A percentile compares a stretch with the other conserved stretches of the same genome.
Evolutionary conservation across 1,140 invertebrate species (phyloP).

Genomic region (Hyposmocoma kahamanoa): DNA sequence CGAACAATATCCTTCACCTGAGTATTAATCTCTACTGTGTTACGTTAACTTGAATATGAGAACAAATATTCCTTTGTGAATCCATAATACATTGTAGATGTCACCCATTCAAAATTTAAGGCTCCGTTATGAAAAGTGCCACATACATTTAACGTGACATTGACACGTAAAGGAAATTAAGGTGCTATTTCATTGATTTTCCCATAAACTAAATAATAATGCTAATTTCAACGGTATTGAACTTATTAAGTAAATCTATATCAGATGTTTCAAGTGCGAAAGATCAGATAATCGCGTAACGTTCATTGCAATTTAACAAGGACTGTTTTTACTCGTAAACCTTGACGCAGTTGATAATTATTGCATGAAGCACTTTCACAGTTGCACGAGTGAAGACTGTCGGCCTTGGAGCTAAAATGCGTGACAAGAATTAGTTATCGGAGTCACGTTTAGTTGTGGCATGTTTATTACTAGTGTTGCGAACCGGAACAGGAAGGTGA

Average conservation of each 20-base stretch:
- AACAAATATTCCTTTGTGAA: too few species aligned
- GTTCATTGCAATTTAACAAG: conserved; percentile 7
- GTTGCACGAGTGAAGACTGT: conserved; percentile 11
- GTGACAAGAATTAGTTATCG: conserved; percentile 9
- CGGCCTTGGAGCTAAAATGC: not conserved
- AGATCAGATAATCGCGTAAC: not conserved
- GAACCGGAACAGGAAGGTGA: conserved; percentile 50
- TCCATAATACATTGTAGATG: too few species aligned
- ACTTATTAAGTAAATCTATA: too few species aligned
- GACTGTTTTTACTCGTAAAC: conserved; percentile 14
- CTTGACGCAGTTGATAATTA: conserved; percentile 24
- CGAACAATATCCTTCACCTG: conserved; percentile 11
- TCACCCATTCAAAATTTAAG: too few species aligned
- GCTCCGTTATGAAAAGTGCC: too few species aligned
- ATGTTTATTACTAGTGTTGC: conserved; percentile 23
- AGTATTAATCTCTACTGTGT: too few species aligned
- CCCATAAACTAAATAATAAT: too few species aligned
- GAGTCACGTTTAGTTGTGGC: conserved; percentile 5
- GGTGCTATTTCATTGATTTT: too few species aligned
- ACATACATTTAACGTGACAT: too few species aligned
- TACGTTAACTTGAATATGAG: too few species aligned
- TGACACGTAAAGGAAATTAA: too few species aligned
- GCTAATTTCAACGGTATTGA: too few species aligned
- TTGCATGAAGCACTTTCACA: conserved; percentile 38
- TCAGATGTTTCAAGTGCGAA: not conserved